Percentiles rank a stretch among this genome's conserved stretches.
These are phyloP conservation scores for Peucedramus taeniatus DNA, from an alignment of 2,113 vertebrate genomes.

Conservation along the genomic window DNA sequence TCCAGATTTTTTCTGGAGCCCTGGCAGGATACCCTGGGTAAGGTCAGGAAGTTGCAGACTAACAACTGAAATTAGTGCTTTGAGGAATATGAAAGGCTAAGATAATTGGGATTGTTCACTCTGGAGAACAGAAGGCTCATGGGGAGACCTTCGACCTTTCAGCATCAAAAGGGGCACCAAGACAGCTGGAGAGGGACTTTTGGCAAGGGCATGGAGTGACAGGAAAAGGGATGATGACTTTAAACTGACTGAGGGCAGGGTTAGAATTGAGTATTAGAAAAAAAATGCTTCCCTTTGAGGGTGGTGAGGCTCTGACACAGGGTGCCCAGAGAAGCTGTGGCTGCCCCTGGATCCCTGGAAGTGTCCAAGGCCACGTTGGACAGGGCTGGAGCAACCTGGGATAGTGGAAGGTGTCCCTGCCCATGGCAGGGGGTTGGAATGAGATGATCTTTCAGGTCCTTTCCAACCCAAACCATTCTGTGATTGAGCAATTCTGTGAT, in stretches of 20 bases:
- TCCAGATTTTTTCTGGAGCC: background rate
- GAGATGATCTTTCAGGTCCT: background rate
- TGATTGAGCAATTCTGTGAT: background rate
- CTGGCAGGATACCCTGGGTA: background rate
- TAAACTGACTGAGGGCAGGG: background rate
- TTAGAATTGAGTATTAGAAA: background rate
- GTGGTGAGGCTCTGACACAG: background rate
- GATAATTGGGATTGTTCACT: background rate
- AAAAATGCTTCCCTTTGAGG: background rate
- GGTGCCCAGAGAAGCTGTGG: background rate
- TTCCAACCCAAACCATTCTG: background rate
- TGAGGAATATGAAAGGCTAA: background rate
- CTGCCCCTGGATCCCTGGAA: background rate
- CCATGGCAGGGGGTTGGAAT: background rate
- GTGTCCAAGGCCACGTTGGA: background rate
- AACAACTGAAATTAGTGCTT: background rate
- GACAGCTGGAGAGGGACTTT: background rate
- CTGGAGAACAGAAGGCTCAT: background rate
- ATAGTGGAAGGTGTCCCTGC: background rate
- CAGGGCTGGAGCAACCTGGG: fast-evolving
- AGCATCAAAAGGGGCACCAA: background rate
- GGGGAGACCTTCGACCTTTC: background rate
- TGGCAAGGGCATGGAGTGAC: background rate
- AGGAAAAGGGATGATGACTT: background rate
- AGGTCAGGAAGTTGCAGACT: background rate